Evolutionary conservation across 2,797 vertebrate genomes (phyloP).

Genomic region (Hybognathus amarus): DNA sequence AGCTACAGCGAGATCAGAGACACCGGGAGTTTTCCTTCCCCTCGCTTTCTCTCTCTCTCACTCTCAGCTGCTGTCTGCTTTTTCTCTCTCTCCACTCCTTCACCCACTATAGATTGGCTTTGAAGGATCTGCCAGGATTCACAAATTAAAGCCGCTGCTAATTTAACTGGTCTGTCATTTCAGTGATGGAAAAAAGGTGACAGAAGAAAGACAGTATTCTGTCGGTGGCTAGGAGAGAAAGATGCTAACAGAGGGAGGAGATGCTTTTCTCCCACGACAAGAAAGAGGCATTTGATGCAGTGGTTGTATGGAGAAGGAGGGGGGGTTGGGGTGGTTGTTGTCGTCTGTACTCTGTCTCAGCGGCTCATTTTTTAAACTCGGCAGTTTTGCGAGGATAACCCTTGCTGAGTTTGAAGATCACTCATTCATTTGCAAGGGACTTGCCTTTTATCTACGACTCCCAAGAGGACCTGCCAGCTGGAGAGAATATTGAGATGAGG

Average conservation of each 20-base stretch:
- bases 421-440: conserved; percentile 72
- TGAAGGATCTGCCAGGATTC: conserved; percentile 69
- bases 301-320: neutral
- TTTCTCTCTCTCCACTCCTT: conserved; percentile 54
- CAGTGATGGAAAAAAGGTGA: conserved; percentile 28
- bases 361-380: conserved; percentile 73
- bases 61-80: conserved; percentile 52
- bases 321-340: conserved; percentile 46
- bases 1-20: conserved; percentile 65
- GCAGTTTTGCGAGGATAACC: conserved; percentile 68
- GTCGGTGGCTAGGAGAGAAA: conserved; percentile 11
- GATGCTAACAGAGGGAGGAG: conserved; percentile 20
- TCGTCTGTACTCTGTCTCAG: conserved; percentile 65
- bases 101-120: conserved; percentile 67
- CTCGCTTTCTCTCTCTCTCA: conserved; percentile 38
- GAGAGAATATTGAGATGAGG: conserved; percentile 60
- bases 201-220: conserved; percentile 35
- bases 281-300: conserved; percentile 62
- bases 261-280: conserved; percentile 46
- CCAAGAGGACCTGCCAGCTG: conserved; percentile 61
- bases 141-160: conserved; percentile 74
- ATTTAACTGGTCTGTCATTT: conserved; percentile 66
- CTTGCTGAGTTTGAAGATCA: conserved; percentile 70
- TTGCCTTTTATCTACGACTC: conserved; percentile 72
- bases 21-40: conserved; percentile 54